Evolutionary conservation across 2,113 vertebrate genomes (phyloP).

Genomic region (Mus pahari): DNA sequence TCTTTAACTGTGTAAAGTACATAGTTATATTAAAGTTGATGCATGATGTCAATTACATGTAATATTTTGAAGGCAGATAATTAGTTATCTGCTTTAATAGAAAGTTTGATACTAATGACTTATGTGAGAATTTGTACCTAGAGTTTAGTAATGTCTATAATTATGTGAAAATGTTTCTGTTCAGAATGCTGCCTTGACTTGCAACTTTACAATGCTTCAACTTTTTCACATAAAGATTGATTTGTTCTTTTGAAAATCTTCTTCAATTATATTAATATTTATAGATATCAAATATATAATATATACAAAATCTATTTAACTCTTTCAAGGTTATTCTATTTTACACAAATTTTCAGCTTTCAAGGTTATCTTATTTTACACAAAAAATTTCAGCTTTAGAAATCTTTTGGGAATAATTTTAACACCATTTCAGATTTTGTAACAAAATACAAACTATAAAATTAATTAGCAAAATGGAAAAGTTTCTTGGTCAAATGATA

Average conservation of each 20-base stretch:
- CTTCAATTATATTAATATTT: neutral
- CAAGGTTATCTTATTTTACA: neutral
- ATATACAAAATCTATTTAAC: neutral
- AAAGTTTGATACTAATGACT: slow-evolving; percentile 3
- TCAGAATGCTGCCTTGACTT: neutral
- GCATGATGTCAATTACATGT: neutral
- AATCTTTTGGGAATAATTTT: neutral
- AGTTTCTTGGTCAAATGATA: neutral
- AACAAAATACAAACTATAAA: neutral
- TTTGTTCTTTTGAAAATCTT: neutral
- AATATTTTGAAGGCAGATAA: neutral
- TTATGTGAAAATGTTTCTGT: neutral
- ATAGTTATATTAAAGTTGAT: neutral
- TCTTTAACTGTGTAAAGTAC: neutral
- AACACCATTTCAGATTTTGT: neutral
- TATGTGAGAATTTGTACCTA: slow-evolving; percentile 19
- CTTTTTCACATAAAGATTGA: neutral
- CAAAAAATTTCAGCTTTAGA: neutral
- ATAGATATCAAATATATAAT: neutral
- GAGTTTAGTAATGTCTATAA: neutral
- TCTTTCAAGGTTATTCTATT: neutral
- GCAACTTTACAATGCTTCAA: neutral
- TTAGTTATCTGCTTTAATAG: neutral
- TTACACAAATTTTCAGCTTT: neutral
- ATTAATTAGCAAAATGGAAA: neutral